phyloP scores from a whole-genome alignment of 2,113 vertebrate genomes.

The Ciconia maguari region DNA sequence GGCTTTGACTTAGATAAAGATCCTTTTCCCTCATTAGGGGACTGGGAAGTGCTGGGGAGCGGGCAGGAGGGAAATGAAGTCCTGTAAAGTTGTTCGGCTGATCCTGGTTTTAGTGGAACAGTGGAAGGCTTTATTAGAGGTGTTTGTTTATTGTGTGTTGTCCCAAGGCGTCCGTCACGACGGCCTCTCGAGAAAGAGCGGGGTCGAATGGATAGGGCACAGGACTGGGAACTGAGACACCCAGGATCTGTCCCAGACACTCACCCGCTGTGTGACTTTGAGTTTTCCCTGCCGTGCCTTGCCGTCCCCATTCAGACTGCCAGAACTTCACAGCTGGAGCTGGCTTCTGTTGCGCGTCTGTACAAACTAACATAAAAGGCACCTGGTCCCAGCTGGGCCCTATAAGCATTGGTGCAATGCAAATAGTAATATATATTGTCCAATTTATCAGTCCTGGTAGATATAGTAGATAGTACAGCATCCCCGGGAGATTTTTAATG shows the following conservation, averaged over 20 bases:
- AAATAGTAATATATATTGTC: not conserved
- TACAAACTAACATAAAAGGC: not conserved
- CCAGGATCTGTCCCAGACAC: not conserved
- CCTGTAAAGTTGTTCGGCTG: not conserved
- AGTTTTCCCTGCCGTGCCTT: not conserved
- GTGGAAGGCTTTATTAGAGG: not conserved
- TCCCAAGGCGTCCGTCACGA: accelerated
- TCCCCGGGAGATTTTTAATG: not conserved
- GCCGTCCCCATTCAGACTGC: not conserved
- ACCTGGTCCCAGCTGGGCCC: not conserved
- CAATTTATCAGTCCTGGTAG: not conserved
- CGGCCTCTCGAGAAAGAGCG: not conserved
- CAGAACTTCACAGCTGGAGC: not conserved
- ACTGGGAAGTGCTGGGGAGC: slow-evolving; percentile 11
- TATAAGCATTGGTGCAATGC: not conserved
- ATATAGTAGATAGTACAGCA: not conserved
- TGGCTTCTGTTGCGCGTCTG: not conserved
- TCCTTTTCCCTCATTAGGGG: slow-evolving; percentile 22
- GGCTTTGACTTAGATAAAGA: slow-evolving; percentile 39
- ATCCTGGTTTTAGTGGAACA: not conserved
- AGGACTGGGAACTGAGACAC: not conserved
- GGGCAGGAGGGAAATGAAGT: not conserved
- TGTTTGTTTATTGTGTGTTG: not conserved
- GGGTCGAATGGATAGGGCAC: not conserved
- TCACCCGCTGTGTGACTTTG: not conserved